These are phyloP conservation scores for Acridotheres tristis DNA, from an alignment of 2,797 vertebrate genomes.

Conservation along the genomic window DNA sequence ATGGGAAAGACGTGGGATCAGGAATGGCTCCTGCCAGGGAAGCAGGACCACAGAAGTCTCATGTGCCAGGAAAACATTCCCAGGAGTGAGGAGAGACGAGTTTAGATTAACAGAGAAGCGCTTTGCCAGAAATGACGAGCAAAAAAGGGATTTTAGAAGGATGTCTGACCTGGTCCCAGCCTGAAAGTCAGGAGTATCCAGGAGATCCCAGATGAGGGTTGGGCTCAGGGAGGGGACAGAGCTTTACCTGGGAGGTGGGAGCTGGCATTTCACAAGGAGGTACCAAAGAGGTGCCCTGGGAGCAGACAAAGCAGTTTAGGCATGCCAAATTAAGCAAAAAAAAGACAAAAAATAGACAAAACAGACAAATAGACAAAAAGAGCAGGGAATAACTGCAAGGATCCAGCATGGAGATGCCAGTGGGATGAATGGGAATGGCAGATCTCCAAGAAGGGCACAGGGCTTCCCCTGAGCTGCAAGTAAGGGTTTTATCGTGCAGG, in stretches of 20 bases:
- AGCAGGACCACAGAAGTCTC: background rate
- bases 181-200: background rate
- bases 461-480: background rate
- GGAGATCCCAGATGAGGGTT: fast-evolving
- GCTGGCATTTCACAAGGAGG: background rate
- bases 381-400: background rate
- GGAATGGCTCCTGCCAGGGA: background rate
- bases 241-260: background rate
- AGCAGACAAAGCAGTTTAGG: background rate
- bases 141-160: too few relatives aligned
- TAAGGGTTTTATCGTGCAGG: background rate
- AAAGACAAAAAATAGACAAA: background rate
- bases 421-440: background rate
- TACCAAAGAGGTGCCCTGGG: background rate
- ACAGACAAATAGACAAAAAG: background rate
- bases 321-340: background rate
- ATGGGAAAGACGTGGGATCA: background rate
- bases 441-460: background rate
- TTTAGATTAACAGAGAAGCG: background rate
- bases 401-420: background rate
- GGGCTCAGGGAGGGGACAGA: background rate
- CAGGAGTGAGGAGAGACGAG: background rate
- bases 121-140: background rate
- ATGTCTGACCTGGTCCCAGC: background rate
- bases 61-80: fast-evolving